Conservation (phyloP, 2,888 invertebrate genomes). For the Callinectes sapidus region DNA sequence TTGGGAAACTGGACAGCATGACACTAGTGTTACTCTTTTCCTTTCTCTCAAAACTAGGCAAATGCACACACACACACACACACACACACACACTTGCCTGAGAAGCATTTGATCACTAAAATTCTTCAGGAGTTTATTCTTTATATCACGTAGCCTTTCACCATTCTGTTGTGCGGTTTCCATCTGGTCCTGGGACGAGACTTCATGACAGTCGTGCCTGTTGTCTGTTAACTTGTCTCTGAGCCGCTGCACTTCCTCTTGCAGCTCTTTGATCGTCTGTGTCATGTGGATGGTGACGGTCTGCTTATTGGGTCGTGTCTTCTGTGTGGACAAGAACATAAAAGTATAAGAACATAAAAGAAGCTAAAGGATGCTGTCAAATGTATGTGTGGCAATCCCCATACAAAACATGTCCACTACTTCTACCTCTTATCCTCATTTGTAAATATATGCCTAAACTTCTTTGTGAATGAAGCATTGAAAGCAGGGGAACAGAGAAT, state of each 20-base stretch:
- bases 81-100: conserved; percentile 76
- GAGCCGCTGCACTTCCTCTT: conserved; percentile 88
- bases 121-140: conserved; percentile 90
- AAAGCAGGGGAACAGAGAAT: too few species aligned
- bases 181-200: conserved; percentile 75
- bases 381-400: not conserved
- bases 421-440: not conserved
- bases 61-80: not conserved
- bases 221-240: conserved; percentile 82
- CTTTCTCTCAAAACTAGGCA: too few species aligned
- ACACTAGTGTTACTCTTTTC: too few species aligned
- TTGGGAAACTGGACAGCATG: too few species aligned
- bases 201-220: not conserved
- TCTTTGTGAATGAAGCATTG: too few species aligned
- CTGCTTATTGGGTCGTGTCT: conserved; percentile 82
- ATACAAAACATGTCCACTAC: too few species aligned
- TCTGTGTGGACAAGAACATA: conserved; percentile 61
- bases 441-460: not conserved
- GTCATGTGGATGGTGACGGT: conserved; percentile 87
- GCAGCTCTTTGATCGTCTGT: conserved; percentile 87
- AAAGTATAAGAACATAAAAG: not conserved
- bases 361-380: not conserved
- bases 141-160: conserved; percentile 78
- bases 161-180: conserved; percentile 76
- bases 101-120: conserved; percentile 96